Base-by-base conservation (phyloP, 2,113 vertebrate species). In the Urocitellus parryii region DNA sequence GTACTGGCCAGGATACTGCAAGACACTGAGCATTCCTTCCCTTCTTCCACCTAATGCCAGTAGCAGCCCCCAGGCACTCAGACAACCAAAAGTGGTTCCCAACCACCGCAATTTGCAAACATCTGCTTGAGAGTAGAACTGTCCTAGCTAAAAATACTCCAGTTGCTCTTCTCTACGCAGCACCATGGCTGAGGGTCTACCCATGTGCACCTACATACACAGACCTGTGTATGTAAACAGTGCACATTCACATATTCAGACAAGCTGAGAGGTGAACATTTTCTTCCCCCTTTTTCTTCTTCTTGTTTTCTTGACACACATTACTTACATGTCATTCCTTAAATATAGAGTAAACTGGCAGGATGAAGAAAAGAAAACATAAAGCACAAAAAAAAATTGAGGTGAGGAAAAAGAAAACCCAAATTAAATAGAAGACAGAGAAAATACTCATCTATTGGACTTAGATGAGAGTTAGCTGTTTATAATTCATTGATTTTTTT, bases 361-460 rank as follows among this genome's bases (percentile, higher is more conserved):
- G 4, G 29, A 72, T 63, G 6, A 79, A 91, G 18, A 72, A 84
- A 88, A 72, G 20, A 18, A 82, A 80, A 81, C 12, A 8, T 12
- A 80, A 76, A 81, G 91, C 8, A 89, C 27, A 89, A 37, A 85
- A 68, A 32, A 45, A 45, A 45, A 45, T 65, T 65, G 58, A 90
- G 29, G 4, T 25, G 1, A 97, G 9, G 2, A 45, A 77, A 2
- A 25, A 48, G 4, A 25, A 48, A 91, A 56, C 1, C 85, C 37
- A 96, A 88, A 61, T 45, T 39, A 96, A 67, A 37, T 8, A 72
- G 20, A 92, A 93, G 12, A 77, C 27, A 94, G 61, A 72, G 70
- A 61, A 80, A 29, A 61, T 5, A 13, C 3, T 53, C 77, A 37
- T 76, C 6, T 88, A 3, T 37, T 27, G 8, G 51, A 72, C 20